Base-by-base conservation (phyloP, 2,888 invertebrate species). In the Amphiduros pacificus region DNA sequence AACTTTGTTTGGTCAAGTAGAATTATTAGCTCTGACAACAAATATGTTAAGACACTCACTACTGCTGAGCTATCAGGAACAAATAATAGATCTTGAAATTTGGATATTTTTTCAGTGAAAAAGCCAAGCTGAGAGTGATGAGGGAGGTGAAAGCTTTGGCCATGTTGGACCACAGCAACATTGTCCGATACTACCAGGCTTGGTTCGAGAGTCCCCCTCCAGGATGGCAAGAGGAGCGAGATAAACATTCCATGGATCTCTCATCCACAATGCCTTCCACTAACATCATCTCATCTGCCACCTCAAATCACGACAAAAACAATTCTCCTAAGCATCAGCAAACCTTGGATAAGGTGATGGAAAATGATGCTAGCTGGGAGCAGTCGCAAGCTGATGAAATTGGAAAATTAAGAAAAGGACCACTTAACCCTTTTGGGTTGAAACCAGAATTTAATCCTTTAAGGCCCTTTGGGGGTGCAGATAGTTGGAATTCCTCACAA, bases 141-240 rank as follows among this genome's bases (percentile, higher is more conserved):
- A 88, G 98, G 44, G 98, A 99, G 84, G 97, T 97, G 0, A 91
- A 92, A 67, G 95, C 95, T 0, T 84, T 98, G 44, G 98, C 98
- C 0, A 93, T 92, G 82, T 85, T 98, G 61, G 96, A 98, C 68
- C 97, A 99, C 84, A 89, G 89, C 50, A 91, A 96, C 80, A 98
- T 99, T 71, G 97, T 98, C 56, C 87, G 98, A 1, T 99, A 96
- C 83, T 93, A 91, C 83, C 91, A 94, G 85, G 91, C 96, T 0
- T 99, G 98, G 98, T 86, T 94, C 0, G 97, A 98, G 83, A 88
- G 89, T 62, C 96, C 97, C 9, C 96, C 97, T 2, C 85, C 87
- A 9, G 90, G 89, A 6, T 96, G 95, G 94, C 91, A 93, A 81
- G 90, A 92, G 74, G 86, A 87, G 29, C 87, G 89, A 56, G 95